Percentiles rank a stretch among this genome's conserved stretches.
Evolutionary conservation across 2,888 invertebrate species (phyloP).

Genomic region (Erpobdella octoculata): DNA sequence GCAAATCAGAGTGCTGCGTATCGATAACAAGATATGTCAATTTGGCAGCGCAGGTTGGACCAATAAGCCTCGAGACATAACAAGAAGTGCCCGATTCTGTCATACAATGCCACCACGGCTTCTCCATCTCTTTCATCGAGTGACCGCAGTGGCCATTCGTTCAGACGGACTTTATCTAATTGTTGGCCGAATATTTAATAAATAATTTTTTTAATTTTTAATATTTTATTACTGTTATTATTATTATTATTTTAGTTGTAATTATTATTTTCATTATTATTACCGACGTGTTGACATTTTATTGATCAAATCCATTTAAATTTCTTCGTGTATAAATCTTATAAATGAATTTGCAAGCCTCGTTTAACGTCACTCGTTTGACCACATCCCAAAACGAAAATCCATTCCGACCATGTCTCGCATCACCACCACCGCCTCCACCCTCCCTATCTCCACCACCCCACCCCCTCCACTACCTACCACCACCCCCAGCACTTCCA

Average conservation of each 20-base stretch:
- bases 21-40: constrained; percentile 13
- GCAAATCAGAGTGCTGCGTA: constrained; percentile 4
- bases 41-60: constrained; percentile 2
- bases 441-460: no score
- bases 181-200: background rate
- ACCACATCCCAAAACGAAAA: no score
- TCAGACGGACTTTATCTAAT: background rate
- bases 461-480: no score
- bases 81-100: background rate
- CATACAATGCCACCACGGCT: background rate
- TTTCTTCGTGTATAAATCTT: no score
- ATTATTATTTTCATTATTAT: background rate
- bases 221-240: background rate
- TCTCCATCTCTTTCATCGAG: background rate
- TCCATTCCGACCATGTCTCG: no score
- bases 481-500: no score
- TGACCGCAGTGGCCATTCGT: no score
- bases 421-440: no score
- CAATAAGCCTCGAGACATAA: constrained; percentile 9
- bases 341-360: no score
- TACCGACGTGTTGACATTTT: background rate
- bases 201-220: background rate
- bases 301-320: no score
- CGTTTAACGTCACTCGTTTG: no score
- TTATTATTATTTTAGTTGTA: background rate